phyloP scores from a whole-genome alignment of 1,140 invertebrate species.

The Ostrea edulis region DNA sequence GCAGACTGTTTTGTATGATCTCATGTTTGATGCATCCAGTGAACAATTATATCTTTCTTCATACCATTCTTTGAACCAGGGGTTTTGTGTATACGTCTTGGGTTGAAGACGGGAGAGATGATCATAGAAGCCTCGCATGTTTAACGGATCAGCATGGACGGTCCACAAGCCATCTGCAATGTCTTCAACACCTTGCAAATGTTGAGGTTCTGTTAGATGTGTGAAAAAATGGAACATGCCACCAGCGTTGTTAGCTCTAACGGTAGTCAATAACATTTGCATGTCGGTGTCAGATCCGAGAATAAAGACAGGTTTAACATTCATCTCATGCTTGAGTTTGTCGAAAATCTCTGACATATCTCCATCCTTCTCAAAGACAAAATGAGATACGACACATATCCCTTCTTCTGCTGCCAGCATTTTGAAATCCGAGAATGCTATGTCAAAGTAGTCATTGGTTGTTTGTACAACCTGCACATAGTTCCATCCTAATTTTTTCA shows the following conservation, averaged over 20 bases:
- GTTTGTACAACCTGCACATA: conserved; percentile 69
- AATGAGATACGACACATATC: conserved; percentile 73
- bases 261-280: conserved; percentile 57
- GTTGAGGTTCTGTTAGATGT: neutral
- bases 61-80: conserved; percentile 77
- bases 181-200: conserved; percentile 56
- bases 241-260: conserved; percentile 52
- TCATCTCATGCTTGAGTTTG: conserved; percentile 53
- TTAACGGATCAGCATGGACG: conserved; percentile 53
- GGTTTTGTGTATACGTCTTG: conserved; percentile 65
- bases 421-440: conserved; percentile 60
- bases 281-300: conserved; percentile 53
- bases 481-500: conserved; percentile 69
- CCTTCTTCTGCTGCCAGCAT: conserved; percentile 69
- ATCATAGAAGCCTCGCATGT: conserved; percentile 59
- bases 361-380: conserved; percentile 47
- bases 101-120: conserved; percentile 61
- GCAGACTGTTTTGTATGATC: conserved; percentile 54
- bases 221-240: conserved; percentile 59
- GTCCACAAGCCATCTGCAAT: conserved; percentile 67
- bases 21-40: conserved; percentile 56
- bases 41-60: conserved; percentile 70
- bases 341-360: conserved; percentile 56
- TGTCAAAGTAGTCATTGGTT: conserved; percentile 53
- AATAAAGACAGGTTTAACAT: conserved; percentile 66